Evolutionary conservation across 2,113 vertebrate species (phyloP).

Genomic region (Neodontobutis hainanensis): DNA sequence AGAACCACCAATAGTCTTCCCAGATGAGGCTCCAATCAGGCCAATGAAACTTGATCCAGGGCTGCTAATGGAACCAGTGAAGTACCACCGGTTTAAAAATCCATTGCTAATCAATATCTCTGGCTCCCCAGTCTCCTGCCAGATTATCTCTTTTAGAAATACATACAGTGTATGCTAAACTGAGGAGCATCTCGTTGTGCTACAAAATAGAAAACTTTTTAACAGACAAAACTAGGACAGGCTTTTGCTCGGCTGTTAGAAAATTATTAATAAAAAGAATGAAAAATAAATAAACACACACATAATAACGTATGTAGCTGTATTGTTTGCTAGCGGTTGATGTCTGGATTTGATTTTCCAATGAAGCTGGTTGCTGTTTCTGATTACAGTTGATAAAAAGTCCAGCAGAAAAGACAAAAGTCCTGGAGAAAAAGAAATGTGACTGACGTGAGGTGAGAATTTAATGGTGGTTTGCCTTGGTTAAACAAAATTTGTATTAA

Average conservation of each 20-base stretch:
- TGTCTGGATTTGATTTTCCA: conserved; percentile 49
- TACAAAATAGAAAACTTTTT: background rate
- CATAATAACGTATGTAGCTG: background rate
- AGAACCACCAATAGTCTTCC: conserved; percentile 67
- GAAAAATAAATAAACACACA: too few relatives aligned
- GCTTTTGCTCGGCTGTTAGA: conserved; percentile 19
- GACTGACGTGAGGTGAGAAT: conserved; percentile 10
- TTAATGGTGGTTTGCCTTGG: conserved; percentile 3
- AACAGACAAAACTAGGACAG: background rate
- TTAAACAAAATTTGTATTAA: conserved; percentile 25
- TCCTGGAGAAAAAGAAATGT: too few relatives aligned
- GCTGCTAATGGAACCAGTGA: conserved; percentile 78
- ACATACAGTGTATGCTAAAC: conserved; percentile 37
- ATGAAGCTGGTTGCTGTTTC: conserved; percentile 36
- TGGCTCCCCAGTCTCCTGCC: conserved; percentile 69
- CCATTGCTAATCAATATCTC: conserved; percentile 81
- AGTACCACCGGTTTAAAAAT: conserved; percentile 79
- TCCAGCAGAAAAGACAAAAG: conserved; percentile 7
- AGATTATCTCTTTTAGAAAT: conserved; percentile 66
- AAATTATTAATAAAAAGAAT: too few relatives aligned
- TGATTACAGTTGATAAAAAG: conserved; percentile 32
- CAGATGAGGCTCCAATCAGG: conserved; percentile 76
- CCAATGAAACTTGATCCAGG: conserved; percentile 77
- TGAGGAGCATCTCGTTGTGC: background rate
- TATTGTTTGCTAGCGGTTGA: conserved; percentile 25